Percentiles rank a stretch among this genome's conserved stretches.
These are phyloP conservation scores for Oryzias dopingdopingensis DNA, from an alignment of 2,797 vertebrate species.

Conservation along the genomic window DNA sequence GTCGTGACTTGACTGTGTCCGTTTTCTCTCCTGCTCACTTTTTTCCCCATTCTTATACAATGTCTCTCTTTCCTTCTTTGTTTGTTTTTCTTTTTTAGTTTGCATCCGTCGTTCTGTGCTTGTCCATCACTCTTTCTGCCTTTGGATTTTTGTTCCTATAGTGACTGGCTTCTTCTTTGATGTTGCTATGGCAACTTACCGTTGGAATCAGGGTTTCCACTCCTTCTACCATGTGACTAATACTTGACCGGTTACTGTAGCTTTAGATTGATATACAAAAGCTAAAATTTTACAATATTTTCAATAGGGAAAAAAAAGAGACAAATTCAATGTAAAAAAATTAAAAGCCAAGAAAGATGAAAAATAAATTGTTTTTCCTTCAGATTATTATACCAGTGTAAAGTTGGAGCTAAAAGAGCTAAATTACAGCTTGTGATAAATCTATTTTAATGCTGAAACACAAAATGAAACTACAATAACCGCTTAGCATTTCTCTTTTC, in stretches of 20 bases:
- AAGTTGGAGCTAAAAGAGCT: too few species aligned
- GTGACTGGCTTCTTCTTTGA: slow-evolving; percentile 60
- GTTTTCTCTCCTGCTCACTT: slow-evolving; percentile 34
- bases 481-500: too few species aligned
- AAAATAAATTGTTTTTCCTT: too few species aligned
- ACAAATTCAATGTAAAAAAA: neutral
- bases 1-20: slow-evolving; percentile 36
- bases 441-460: too few species aligned
- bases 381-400: too few species aligned
- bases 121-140: slow-evolving; percentile 30
- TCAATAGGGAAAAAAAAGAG: neutral
- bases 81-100: slow-evolving; percentile 44
- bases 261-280: slow-evolving; percentile 1
- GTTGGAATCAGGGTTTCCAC: slow-evolving; percentile 60
- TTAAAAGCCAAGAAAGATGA: too few species aligned
- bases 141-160: slow-evolving; percentile 65
- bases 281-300: slow-evolving; percentile 1
- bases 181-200: slow-evolving; percentile 73
- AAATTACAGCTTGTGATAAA: too few species aligned
- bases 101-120: slow-evolving; percentile 18
- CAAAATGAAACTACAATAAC: too few species aligned
- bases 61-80: slow-evolving; percentile 7
- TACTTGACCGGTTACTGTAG: slow-evolving; percentile 5
- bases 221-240: slow-evolving; percentile 53
- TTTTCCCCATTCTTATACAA: slow-evolving; percentile 15